Conservation (phyloP, 2,888 invertebrate species). For the Rhabditophanes sp. region DNA sequence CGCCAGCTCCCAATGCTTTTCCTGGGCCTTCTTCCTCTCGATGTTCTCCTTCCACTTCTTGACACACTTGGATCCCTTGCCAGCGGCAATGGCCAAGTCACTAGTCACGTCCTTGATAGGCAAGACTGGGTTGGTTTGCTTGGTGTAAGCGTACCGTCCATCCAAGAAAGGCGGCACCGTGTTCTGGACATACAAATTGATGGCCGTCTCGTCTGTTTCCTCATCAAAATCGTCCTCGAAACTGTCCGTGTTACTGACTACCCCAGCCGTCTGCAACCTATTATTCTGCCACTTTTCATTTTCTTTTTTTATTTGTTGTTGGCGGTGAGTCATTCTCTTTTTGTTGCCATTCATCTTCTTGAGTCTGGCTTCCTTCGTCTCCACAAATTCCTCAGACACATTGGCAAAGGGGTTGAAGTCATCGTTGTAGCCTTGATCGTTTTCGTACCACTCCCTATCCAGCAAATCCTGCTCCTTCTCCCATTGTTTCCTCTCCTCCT, state of each 20-base stretch:
- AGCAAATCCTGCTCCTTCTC: constrained; percentile 68
- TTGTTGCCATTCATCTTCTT: constrained; percentile 61
- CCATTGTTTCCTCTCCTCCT: constrained; percentile 66
- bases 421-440: constrained; percentile 59
- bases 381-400: constrained; percentile 64
- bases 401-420: constrained; percentile 68
- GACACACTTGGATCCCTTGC: constrained; percentile 81
- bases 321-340: constrained; percentile 73
- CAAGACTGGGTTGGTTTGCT: constrained; percentile 94
- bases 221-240: constrained; percentile 48
- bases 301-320: constrained; percentile 82
- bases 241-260: constrained; percentile 52
- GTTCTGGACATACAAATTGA: constrained; percentile 88
- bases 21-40: constrained; percentile 79
- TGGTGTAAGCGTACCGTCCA: constrained; percentile 94
- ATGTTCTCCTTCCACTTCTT: constrained; percentile 81
- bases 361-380: constrained; percentile 71
- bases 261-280: constrained; percentile 66
- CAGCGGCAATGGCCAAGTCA: constrained; percentile 85
- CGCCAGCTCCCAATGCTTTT: constrained; percentile 95
- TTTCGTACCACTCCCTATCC: constrained; percentile 69
- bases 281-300: constrained; percentile 97
- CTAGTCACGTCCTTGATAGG: constrained; percentile 75
- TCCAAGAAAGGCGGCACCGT: constrained; percentile 96
- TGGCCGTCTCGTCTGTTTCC: constrained; percentile 74